Base-by-base conservation (phyloP, 2,888 invertebrate genomes). In the Ornithoptera priamus region DNA sequence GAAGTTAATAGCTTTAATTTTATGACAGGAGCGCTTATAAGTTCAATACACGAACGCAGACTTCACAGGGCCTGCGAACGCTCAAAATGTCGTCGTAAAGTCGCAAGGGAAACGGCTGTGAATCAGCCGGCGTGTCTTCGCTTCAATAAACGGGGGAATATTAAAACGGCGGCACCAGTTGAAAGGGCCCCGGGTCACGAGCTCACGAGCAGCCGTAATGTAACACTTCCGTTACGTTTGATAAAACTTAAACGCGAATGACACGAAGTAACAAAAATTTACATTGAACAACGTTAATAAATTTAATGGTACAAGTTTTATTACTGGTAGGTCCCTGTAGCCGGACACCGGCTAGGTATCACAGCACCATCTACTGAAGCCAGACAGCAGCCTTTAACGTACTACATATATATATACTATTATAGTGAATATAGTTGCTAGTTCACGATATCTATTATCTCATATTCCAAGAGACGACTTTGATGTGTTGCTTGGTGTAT, bases 101-200 rank as follows among this genome's bases (percentile, higher is more conserved):
- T n/a, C 63, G 61, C 56, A 57, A 57, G 68, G 66, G 67, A 60
- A 70, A 57, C 69, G 65, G 24, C 50, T 30, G 59, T 69, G 64
- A 69, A 64, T 71, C 65, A 68, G 46, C 64, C 56, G 68, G 63
- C 69, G 67, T 62, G 71, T 69, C 65, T 65, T 64, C 64, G 67
- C 67, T 39, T 70, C 66, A 66, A 70, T 72, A 70, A 70, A 70
- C 63, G 56, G 56, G 61, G 46, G 65, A 64, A 70, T 66, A 70
- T 72, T 70, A 70, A 70, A 72, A 68, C 30, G 61, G 22, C 67
- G 68, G 56, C 62, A 65, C 61, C 59, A 59, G 64, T 69, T 62
- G 53, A 62, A 65, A 65, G 61, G 65, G 24, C 57, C 30, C 57
- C 20, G 59, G 59, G 60, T 50, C 57, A 63, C 70, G 64, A 64